Conservation (phyloP, 2,113 vertebrate genomes). For the Syngnathoides biaculeatus region DNA sequence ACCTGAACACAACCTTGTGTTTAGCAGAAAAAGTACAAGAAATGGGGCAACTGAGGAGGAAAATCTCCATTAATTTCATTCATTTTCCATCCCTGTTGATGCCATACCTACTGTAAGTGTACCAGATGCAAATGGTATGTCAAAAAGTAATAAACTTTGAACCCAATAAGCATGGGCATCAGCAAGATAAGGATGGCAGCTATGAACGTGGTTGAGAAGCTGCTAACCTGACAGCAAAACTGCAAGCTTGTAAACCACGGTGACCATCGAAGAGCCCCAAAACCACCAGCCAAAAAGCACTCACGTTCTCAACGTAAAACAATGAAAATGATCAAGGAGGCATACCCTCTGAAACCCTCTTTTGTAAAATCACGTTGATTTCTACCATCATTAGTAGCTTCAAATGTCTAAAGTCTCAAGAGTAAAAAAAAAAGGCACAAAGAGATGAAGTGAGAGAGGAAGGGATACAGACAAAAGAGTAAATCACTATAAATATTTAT, state of each 20-base stretch:
- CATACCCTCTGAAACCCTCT: conserved; percentile 45
- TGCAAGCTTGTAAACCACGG: background rate
- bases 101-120: too few relatives aligned
- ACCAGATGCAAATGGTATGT: too few relatives aligned
- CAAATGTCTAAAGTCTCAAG: conserved; percentile 47
- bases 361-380: conserved; percentile 58
- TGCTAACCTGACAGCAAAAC: background rate
- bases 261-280: background rate
- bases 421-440: conserved; percentile 6
- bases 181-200: too few relatives aligned
- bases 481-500: conserved; percentile 80
- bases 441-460: conserved; percentile 30
- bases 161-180: too few relatives aligned
- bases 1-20: too few relatives aligned
- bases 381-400: conserved; percentile 53
- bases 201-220: too few relatives aligned
- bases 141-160: too few relatives aligned
- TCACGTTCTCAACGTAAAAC: conserved; percentile 60
- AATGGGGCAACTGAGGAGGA: too few relatives aligned
- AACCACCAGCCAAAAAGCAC: conserved; percentile 63
- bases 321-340: conserved; percentile 14
- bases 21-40: too few relatives aligned
- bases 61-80: too few relatives aligned
- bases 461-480: conserved; percentile 61
- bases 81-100: too few relatives aligned